Base-by-base conservation (phyloP, 2,888 invertebrate species). In the Dichetophora obliterata region DNA sequence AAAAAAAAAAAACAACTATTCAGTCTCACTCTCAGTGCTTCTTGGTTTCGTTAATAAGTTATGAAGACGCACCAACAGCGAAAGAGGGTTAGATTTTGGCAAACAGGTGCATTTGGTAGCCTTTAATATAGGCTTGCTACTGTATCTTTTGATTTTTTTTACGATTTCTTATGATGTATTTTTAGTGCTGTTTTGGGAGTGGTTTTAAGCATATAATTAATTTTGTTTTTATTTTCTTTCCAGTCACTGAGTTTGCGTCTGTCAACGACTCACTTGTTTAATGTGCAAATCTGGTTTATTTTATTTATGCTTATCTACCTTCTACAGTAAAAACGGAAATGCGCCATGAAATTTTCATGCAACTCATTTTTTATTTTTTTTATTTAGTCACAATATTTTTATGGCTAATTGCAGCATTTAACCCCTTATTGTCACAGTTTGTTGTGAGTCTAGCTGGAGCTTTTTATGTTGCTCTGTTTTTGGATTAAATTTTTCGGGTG, bases 101-200 rank as follows among this genome's bases (percentile, higher is more conserved):
- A 24, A 57, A 59, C 71, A 71, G 71, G 71, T 71, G 71, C 71
- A 71, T 59, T 71, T 71, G 24, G 27, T 43, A 63, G 24, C 22
- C 54, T 59, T 59, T 59, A 27, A 19, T 66, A 27, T 11, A n/a
- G 8, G 37, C 43, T 27, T 0, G 14, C 31, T 43, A 14, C 16
- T 34, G 31, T 19, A 66, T 1, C 14, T 59, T 59, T 27, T 59
- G 16, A 14, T 27, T 11, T 59, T 24, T 19, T 27, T 27, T 0
- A 19, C 9, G 43, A 22, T 37, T 43, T 66, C n/a, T n/a, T n/a
- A n/a, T n/a, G n/a, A n/a, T n/a, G n/a, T n/a, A n/a, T 66, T 22
- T 43, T 24, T 43, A 11, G 11, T 6, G 14, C 43, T 1, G 43
- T 14, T 14, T 43, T 43, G 37, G 8, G 37, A 43, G 19, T 43